phyloP scores from a whole-genome alignment of 2,888 invertebrate species.

The Tortricodes alternella region DNA sequence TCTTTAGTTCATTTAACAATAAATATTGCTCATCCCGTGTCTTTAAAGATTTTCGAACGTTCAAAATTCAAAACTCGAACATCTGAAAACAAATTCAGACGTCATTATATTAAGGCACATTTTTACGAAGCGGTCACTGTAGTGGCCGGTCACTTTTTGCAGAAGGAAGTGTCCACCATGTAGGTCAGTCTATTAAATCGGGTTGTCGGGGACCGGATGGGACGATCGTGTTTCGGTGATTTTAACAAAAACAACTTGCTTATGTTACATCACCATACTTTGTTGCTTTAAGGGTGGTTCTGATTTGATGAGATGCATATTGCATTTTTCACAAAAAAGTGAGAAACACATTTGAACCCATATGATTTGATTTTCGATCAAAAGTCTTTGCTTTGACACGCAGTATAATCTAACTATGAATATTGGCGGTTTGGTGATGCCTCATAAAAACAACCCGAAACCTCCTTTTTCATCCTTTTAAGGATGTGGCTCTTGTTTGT shows the following conservation, averaged over 20 bases:
- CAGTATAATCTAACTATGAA: too few species aligned
- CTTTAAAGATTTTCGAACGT: constrained; percentile 37
- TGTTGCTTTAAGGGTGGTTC: constrained; percentile 47
- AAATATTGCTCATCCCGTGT: constrained; percentile 77
- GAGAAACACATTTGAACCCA: too few species aligned
- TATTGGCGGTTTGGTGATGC: too few species aligned
- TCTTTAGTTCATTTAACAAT: constrained; percentile 76
- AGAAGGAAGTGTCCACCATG: constrained; percentile 62
- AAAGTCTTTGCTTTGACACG: too few species aligned
- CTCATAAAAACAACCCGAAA: too few species aligned
- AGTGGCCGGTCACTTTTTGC: constrained; percentile 43
- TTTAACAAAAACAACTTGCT: constrained; percentile 65
- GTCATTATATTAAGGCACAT: background rate
- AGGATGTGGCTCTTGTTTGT: background rate
- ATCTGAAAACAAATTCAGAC: constrained; percentile 37
- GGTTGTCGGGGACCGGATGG: constrained; percentile 69
- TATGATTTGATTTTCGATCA: too few species aligned
- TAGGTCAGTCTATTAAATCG: constrained; percentile 79
- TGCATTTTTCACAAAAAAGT: background rate
- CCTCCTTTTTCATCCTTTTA: background rate
- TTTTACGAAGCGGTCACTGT: constrained; percentile 16
- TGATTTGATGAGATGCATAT: background rate
- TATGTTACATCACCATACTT: constrained; percentile 67
- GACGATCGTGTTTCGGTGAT: constrained; percentile 72
- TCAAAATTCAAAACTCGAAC: constrained; percentile 5